These are phyloP conservation scores for Epinephelus coioides DNA, from an alignment of 2,797 vertebrate species.

Conservation along the genomic window DNA sequence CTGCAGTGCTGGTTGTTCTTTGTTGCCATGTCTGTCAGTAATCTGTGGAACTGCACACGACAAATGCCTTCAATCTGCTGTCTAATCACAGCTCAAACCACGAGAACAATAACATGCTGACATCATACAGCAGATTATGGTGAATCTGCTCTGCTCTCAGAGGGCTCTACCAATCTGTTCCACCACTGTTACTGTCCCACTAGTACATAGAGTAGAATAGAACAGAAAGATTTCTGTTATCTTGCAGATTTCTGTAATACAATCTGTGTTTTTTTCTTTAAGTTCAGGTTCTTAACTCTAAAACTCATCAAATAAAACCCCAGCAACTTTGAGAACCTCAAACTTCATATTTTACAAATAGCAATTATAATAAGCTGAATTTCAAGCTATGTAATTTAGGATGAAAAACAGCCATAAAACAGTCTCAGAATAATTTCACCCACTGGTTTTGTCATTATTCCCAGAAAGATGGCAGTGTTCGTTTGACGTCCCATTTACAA, in stretches of 20 bases:
- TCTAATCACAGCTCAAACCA: conserved; percentile 74
- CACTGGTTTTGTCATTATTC: conserved; percentile 64
- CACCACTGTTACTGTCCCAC: conserved; percentile 17
- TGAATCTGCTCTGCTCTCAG: conserved; percentile 65
- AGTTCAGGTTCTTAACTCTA: conserved; percentile 5
- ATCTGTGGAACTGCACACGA: conserved; percentile 54
- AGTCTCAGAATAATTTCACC: conserved; percentile 51
- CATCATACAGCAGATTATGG: conserved; percentile 72
- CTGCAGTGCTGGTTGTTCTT: conserved; percentile 23
- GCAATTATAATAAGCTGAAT: conserved; percentile 45
- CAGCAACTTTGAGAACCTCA: conserved; percentile 32
- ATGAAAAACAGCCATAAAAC: conserved; percentile 62
- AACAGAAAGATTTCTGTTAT: conserved; percentile 22
- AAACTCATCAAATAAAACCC: conserved; percentile 24
- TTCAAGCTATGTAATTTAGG: conserved; percentile 53
- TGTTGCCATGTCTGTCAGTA: conserved; percentile 54
- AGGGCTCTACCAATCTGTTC: conserved; percentile 58
- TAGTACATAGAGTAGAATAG: conserved; percentile 1
- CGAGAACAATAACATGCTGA: conserved; percentile 68
- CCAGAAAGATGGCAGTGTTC: conserved; percentile 47
- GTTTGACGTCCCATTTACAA: conserved; percentile 60
- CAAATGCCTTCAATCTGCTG: conserved; percentile 81
- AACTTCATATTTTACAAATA: conserved; percentile 53
- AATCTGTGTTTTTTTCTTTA: not conserved
- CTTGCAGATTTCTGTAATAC: conserved; percentile 21